Base-by-base conservation (phyloP, 1,140 invertebrate genomes). In the Cydia amplana region DNA sequence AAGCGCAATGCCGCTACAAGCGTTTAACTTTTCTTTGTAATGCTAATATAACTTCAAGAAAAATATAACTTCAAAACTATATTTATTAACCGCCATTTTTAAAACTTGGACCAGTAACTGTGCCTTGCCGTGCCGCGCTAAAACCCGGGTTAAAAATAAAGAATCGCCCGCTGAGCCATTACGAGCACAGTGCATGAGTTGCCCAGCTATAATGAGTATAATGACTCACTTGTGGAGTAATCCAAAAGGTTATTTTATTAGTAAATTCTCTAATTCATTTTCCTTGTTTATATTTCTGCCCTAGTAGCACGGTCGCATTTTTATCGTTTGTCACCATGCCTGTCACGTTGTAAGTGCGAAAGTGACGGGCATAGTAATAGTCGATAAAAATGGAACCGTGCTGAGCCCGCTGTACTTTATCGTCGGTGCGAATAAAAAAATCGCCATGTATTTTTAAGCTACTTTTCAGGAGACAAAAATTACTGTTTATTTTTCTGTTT, bases 151-250 rank as follows among this genome's bases (percentile, higher is more conserved):
- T 65, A 36, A 32, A 36, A 32, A 67, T 55, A 67, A 25, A 67
- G 32, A 32, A 32, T 67, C 64, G 28, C 64, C 64, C 25, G 64
- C 64, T 67, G 64, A 9, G 64, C 64, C 28, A 67, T 25, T 32
- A 67, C 25, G 25, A 25, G 63, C 23, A 40, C 36, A 40, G 63
- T 65, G 14, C 25, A 28, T 28, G 18, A 64, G 10, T 7, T 32
- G 43, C 6, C 16, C 28, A 16, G 28, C 14, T 36, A 6, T 67
- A 36, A 67, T 32, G 64, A 32, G 4, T 36, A 6, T 67, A 36
- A 67, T 32, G 64, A 32, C 64, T 67, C 25, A 67, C 64, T 67
- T 36, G 0, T 55, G 9, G 7, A 40, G 4, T 40, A 40, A 18
- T 18, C 16, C 3, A 1, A 18, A 1, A n/a, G 5, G 1, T 1